phyloP scores from a whole-genome alignment of 1,140 invertebrate species.

The Bombus superbus region DNA sequence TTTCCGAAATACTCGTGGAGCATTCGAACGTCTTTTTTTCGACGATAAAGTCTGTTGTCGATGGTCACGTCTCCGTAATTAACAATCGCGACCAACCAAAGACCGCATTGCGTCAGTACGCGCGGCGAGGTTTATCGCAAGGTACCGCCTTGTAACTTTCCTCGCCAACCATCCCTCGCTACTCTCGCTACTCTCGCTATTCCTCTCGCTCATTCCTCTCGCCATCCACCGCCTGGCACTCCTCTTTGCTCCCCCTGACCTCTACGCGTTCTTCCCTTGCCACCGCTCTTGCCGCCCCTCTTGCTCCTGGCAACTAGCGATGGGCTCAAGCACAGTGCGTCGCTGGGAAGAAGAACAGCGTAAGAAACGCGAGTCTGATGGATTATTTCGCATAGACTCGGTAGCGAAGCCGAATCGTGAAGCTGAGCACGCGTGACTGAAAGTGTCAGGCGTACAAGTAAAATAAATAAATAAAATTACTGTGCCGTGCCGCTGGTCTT shows the following conservation, averaged over 20 bases:
- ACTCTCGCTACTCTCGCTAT: not conserved
- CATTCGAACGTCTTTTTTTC: too few relatives aligned
- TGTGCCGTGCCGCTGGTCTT: too few relatives aligned
- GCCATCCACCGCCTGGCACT: not conserved
- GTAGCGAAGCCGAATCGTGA: too few relatives aligned
- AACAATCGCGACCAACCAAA: constrained; percentile 50
- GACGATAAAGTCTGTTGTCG: constrained; percentile 14
- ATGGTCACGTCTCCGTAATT: constrained; percentile 51
- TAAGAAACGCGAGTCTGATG: too few relatives aligned
- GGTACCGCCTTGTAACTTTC: constrained; percentile 65
- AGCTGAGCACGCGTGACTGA: too few relatives aligned
- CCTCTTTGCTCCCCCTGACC: constrained; percentile 34
- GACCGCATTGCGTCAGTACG: constrained; percentile 62
- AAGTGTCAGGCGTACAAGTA: too few relatives aligned
- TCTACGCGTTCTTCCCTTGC: constrained; percentile 13
- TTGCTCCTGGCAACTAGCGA: not conserved
- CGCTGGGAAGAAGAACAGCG: too few relatives aligned
- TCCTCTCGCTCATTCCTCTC: not conserved
- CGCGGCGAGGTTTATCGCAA: constrained; percentile 46
- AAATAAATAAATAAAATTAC: too few relatives aligned
- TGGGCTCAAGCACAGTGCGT: too few relatives aligned
- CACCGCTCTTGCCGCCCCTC: not conserved
- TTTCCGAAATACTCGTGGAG: too few relatives aligned
- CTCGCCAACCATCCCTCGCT: constrained; percentile 59
- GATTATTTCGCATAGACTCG: too few relatives aligned